Percentiles rank a stretch among this genome's conserved stretches.
Evolutionary conservation across 1,140 invertebrate species (phyloP).

Genomic region (Physella acuta): DNA sequence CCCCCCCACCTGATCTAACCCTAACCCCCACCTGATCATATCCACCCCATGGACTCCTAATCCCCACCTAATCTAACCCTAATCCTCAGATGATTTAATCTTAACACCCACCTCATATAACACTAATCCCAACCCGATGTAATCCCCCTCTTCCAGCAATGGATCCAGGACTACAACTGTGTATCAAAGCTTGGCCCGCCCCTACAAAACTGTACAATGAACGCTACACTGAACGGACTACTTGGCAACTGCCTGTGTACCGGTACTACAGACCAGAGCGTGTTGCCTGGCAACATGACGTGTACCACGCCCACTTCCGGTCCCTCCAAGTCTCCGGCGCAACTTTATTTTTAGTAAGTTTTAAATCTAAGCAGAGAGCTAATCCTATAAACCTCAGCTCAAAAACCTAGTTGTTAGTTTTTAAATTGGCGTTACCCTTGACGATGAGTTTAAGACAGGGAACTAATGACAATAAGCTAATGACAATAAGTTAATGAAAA

Average conservation of each 20-base stretch:
- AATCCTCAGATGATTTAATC: neutral
- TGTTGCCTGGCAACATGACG: conserved; percentile 19
- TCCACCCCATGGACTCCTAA: neutral
- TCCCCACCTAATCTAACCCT: neutral
- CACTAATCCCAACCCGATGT: neutral
- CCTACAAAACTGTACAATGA: conserved; percentile 30
- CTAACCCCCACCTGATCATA: neutral
- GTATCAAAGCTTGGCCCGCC: neutral
- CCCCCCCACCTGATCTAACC: neutral
- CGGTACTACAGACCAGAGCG: conserved; percentile 23
- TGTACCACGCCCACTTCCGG: conserved; percentile 31
- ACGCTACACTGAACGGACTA: conserved; percentile 25
- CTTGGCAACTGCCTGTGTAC: conserved; percentile 32
- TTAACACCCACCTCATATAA: neutral
- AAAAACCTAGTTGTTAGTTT: no score
- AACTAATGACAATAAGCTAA: neutral
- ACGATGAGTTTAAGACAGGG: neutral
- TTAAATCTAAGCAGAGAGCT: no score
- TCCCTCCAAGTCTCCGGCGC: conserved; percentile 28
- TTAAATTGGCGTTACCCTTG: neutral
- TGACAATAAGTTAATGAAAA: neutral
- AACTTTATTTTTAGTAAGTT: conserved; percentile 41
- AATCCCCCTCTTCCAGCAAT: conserved; percentile 17
- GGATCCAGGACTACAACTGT: conserved; percentile 12
- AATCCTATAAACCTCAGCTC: no score